Conservation (phyloP, 2,113 vertebrate species). For the Thoracochromis brauschi region DNA sequence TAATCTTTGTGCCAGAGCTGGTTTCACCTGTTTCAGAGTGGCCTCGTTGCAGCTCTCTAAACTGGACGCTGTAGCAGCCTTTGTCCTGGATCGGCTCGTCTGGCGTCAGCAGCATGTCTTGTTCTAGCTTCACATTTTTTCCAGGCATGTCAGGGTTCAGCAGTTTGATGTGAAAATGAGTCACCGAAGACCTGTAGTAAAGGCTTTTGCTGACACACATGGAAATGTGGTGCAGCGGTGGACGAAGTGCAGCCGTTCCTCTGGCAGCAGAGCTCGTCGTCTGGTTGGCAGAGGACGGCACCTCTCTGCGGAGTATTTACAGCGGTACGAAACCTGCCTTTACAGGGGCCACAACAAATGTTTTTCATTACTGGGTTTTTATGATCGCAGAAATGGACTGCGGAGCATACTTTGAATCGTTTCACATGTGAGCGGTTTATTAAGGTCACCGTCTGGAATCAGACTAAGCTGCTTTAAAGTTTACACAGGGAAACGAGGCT, state of each 20-base stretch:
- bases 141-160: conserved; percentile 24
- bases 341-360: conserved; percentile 12
- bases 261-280: background rate
- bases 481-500: background rate
- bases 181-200: conserved; percentile 15
- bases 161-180: conserved; percentile 16
- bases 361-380: conserved; percentile 44
- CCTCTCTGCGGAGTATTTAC: conserved; percentile 9
- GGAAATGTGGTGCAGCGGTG: conserved; percentile 16
- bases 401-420: background rate
- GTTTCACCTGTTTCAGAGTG: background rate
- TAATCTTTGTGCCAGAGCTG: background rate
- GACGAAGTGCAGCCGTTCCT: background rate
- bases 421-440: conserved; percentile 6
- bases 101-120: background rate
- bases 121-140: conserved; percentile 13
- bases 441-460: background rate
- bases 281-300: conserved; percentile 11
- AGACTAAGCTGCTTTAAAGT: background rate
- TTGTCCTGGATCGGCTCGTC: background rate
- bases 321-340: conserved; percentile 14
- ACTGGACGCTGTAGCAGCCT: background rate
- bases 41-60: background rate
- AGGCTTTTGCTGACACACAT: conserved; percentile 31
- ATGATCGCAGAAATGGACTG: conserved; percentile 26